phyloP scores from a whole-genome alignment of 2,113 vertebrate species.

The Gila orcuttii region DNA sequence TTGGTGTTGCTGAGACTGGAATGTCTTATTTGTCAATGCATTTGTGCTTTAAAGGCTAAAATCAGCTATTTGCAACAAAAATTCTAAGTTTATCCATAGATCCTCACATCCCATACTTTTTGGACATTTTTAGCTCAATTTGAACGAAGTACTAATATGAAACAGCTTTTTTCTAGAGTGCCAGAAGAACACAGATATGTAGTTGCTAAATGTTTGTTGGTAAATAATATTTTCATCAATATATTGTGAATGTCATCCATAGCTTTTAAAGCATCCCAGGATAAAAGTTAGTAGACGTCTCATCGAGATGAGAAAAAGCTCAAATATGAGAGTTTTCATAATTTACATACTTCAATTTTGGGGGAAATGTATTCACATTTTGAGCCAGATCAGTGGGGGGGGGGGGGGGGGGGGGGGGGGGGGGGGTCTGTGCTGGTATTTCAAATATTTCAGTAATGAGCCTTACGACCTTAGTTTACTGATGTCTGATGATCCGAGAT shows the following conservation, averaged over 20 bases:
- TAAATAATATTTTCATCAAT: background rate
- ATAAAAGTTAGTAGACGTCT: background rate
- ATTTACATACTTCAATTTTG: background rate
- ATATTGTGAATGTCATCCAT: background rate
- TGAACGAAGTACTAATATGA: background rate
- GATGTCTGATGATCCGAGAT: slow-evolving; percentile 1
- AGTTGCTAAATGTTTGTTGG: background rate
- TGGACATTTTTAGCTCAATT: no score
- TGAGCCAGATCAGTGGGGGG: slow-evolving; percentile 10
- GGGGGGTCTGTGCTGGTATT: slow-evolving; percentile 45
- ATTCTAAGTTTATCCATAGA: background rate
- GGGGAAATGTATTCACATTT: background rate
- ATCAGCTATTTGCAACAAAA: background rate
- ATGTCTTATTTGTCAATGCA: background rate
- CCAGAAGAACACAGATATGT: background rate
- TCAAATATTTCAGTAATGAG: slow-evolving; percentile 54
- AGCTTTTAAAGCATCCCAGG: background rate
- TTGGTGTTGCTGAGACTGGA: background rate
- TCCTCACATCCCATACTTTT: background rate
- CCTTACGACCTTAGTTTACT: slow-evolving; percentile 6
- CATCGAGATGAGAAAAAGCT: background rate
- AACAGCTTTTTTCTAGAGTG: background rate
- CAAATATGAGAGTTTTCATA: background rate
- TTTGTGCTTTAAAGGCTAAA: background rate
- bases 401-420: slow-evolving; percentile 14